Conservation (phyloP, 1,140 invertebrate species). For the Chelonus insularis region DNA sequence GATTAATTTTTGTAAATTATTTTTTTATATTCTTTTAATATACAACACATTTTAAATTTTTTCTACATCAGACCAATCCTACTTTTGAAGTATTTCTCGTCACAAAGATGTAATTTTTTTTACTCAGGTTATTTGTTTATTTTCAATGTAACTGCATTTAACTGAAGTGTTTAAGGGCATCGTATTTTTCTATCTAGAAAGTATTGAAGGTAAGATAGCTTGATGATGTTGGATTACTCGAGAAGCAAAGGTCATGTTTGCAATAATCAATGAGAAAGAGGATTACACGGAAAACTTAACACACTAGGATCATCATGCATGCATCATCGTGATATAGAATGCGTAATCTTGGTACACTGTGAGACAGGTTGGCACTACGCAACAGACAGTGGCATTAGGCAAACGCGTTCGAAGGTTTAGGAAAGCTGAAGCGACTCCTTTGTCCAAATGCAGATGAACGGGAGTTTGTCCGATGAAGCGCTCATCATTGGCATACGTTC, state of each 20-base stretch:
- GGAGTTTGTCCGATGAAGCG: constrained; percentile 36
- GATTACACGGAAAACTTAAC: constrained; percentile 16
- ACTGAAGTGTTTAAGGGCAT: too few relatives aligned
- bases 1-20: too few relatives aligned
- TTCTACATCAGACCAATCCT: too few relatives aligned
- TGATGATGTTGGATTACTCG: too few relatives aligned
- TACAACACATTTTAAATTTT: too few relatives aligned
- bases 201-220: too few relatives aligned
- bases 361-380: background rate
- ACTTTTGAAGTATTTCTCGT: too few relatives aligned
- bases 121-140: too few relatives aligned
- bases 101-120: too few relatives aligned
- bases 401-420: background rate
- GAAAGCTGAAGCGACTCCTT: constrained; percentile 24
- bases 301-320: background rate
- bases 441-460: constrained; percentile 28
- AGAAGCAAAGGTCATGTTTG: background rate
- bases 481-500: constrained; percentile 36
- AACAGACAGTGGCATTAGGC: background rate
- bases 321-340: background rate
- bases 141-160: too few relatives aligned
- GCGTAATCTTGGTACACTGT: constrained; percentile 14
- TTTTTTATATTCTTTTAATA: too few relatives aligned
- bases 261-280: background rate
- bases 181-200: too few relatives aligned